Percentiles rank a stretch among this genome's conserved stretches.
phyloP scores from a whole-genome alignment of 2,888 invertebrate genomes.

The Agapostemon virescens region DNA sequence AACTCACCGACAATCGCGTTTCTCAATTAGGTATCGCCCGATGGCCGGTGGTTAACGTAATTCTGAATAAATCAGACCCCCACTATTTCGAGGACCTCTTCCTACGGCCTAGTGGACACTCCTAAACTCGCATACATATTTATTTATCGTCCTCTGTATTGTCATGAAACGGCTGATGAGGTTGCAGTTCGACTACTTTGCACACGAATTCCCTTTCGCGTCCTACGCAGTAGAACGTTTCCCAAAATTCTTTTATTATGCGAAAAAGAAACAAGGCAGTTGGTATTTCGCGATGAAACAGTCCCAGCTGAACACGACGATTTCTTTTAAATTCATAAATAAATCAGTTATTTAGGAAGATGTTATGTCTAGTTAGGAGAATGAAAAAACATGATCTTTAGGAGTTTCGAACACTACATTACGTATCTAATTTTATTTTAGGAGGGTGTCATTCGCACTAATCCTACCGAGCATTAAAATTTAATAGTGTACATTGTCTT shows the following conservation, averaged over 20 bases:
- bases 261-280: neutral
- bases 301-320: neutral
- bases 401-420: no score
- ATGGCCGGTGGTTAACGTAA: constrained; percentile 70
- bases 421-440: no score
- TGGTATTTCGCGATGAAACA: neutral
- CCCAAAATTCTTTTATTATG: neutral
- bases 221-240: neutral
- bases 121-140: constrained; percentile 37
- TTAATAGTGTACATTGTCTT: no score
- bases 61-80: constrained; percentile 78
- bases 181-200: constrained; percentile 2
- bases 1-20: constrained; percentile 78
- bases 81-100: constrained; percentile 64
- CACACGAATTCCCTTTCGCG: neutral
- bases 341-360: neutral
- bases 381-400: neutral
- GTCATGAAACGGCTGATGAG: neutral
- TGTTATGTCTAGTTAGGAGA: no score
- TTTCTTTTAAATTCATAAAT: neutral
- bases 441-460: no score
- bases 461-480: no score
- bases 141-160: constrained; percentile 22
- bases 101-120: constrained; percentile 55
- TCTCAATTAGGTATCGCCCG: constrained; percentile 78